Base-by-base conservation (phyloP, 1,140 invertebrate species). In the Drosophila lacteicornis region DNA sequence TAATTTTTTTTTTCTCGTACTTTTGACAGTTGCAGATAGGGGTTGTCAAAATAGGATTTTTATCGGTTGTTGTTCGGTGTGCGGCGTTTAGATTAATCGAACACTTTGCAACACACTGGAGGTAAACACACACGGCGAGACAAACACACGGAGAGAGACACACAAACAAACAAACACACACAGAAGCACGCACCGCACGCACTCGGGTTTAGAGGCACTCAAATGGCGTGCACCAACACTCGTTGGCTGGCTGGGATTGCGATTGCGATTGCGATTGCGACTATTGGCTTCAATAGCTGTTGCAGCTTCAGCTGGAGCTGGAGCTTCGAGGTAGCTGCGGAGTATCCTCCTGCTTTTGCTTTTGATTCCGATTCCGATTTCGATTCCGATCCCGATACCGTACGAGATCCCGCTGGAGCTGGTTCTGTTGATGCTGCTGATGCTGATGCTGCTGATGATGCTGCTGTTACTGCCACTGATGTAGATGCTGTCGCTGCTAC, bases 11-110 rank as follows among this genome's bases (percentile, higher is more conserved):
- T 53, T 71, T 25, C 22, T 46, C 5, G 36, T 30, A 13, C 49
- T 55, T 82, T 68, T 82, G 71, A 77, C 73, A 80, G 51, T 65
- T 68, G 76, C 76, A 77, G 67, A 61, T 19, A n/a, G 47, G 59
- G 38, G 50, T 79, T 33, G 70, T 57, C 49, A 47, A 49, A 51
- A 30, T 30, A 40, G 13, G 38, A 40, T 60, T 50, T 33, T 33
- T 45, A 36, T 67, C 19, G 11, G 47, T 66, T 40, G 38, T 43
- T 74, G 43, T 30, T 38, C 30, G 27, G 3, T 27, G 15, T 46
- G 46, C 19, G 38, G n/a, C 46, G 36, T 40, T 17, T 69, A 25
- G 33, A 19, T 42, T 60, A 19, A 30, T 70, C 38, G 33, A 50
- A 73, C 70, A 74, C 68, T 73, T 73, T 74, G 46, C 70, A 51